Percentiles rank a stretch among this genome's conserved stretches.
These are phyloP conservation scores for Thereva nobilitata DNA, from an alignment of 2,888 invertebrate species.

Conservation along the genomic window DNA sequence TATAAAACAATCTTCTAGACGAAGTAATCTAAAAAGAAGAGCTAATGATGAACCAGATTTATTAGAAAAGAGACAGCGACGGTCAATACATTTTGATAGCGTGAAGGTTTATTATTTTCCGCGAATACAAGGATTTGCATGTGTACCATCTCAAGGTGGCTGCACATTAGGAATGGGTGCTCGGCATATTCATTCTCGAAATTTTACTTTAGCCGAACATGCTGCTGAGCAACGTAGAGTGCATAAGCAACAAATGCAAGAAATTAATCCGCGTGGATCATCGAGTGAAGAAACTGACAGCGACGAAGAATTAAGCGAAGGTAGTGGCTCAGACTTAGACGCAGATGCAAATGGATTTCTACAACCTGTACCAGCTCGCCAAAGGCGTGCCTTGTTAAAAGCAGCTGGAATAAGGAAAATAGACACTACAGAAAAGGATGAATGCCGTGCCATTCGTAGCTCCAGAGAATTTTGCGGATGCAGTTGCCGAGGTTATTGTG, in stretches of 20 bases:
- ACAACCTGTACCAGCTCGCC: constrained; percentile 90
- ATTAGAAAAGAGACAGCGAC: constrained; percentile 68
- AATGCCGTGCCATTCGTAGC: constrained; percentile 87
- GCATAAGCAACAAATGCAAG: constrained; percentile 77
- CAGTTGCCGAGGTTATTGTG: constrained; percentile 89
- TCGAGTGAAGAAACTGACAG: constrained; percentile 86
- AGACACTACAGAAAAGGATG: constrained; percentile 90
- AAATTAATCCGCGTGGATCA: constrained; percentile 54
- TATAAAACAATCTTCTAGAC: constrained; percentile 48
- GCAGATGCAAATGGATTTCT: constrained; percentile 88
- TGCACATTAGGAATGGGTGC: constrained; percentile 93
- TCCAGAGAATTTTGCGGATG: constrained; percentile 94
- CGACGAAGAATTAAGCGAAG: constrained; percentile 81
- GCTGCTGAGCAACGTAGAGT: constrained; percentile 84
- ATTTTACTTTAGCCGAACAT: constrained; percentile 85
- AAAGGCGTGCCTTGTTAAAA: constrained; percentile 82
- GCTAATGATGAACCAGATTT: constrained; percentile 45
- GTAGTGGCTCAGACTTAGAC: constrained; percentile 82
- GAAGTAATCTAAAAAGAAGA: constrained; percentile 72
- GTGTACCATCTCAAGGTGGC: constrained; percentile 87
- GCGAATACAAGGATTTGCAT: constrained; percentile 87
- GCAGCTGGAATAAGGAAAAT: constrained; percentile 94
- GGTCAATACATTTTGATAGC: constrained; percentile 84
- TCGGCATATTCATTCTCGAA: constrained; percentile 68
- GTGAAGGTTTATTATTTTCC: constrained; percentile 96